Percentiles rank a stretch among this genome's conserved stretches.
Conservation (phyloP, 2,888 invertebrate genomes). For the Mactromeris polynyma region DNA sequence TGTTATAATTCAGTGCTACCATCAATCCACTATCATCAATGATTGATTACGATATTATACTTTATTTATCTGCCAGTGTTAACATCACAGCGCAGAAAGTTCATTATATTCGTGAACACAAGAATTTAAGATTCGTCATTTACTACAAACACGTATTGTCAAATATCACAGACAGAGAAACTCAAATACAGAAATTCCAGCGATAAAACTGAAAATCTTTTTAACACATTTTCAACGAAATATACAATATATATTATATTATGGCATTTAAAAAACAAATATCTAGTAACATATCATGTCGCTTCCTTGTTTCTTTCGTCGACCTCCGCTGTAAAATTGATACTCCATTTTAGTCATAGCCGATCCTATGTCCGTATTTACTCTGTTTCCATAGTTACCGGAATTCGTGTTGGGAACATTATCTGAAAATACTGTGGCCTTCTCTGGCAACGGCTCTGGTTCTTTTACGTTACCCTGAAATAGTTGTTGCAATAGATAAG, state of each 20-base stretch:
- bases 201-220: too few species aligned
- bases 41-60: too few species aligned
- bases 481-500: not conserved
- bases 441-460: constrained; percentile 81
- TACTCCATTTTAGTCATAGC: constrained; percentile 83
- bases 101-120: too few species aligned
- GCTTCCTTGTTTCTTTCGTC: constrained; percentile 81
- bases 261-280: not conserved
- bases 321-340: constrained; percentile 82
- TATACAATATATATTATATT: not conserved
- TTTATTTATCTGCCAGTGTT: too few species aligned
- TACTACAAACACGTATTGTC: too few species aligned
- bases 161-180: too few species aligned
- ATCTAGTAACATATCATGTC: constrained; percentile 84
- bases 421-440: constrained; percentile 81
- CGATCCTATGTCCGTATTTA: constrained; percentile 78
- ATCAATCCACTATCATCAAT: too few species aligned
- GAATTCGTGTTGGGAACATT: constrained; percentile 85
- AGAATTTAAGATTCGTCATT: too few species aligned
- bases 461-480: constrained; percentile 82
- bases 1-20: too few species aligned
- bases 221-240: too few species aligned
- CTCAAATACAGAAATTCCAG: too few species aligned
- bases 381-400: constrained; percentile 84
- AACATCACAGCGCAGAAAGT: too few species aligned